phyloP scores from a whole-genome alignment of 2,113 vertebrate genomes.

The Hydropotes inermis region DNA sequence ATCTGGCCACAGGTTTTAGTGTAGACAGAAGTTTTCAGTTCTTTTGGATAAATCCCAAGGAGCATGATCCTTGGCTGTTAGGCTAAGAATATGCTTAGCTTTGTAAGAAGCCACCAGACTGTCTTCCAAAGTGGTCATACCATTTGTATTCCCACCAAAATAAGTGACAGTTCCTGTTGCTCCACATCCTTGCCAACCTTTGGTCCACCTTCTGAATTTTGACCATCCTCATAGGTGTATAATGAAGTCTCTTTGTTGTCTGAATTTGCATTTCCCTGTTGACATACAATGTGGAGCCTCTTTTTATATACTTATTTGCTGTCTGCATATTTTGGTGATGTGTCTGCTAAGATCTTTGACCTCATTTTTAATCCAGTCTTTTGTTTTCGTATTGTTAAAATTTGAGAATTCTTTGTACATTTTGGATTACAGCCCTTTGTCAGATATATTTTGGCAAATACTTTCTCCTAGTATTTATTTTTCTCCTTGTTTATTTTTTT shows the following conservation, averaged over 20 bases:
- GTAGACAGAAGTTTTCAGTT: not conserved
- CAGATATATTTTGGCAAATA: not conserved
- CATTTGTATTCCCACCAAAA: not conserved
- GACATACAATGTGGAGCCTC: not conserved
- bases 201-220: not conserved
- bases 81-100: not conserved
- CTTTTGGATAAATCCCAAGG: not conserved
- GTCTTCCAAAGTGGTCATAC: not conserved
- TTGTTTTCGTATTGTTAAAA: not conserved
- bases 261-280: not conserved
- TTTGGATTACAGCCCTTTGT: not conserved
- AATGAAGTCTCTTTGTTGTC: not conserved
- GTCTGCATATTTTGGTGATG: not conserved
- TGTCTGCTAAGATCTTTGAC: not conserved
- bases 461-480: not conserved
- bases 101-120: not conserved
- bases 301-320: not conserved
- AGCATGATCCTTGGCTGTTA: not conserved
- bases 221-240: not conserved
- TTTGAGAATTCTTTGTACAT: not conserved
- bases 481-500: not conserved
- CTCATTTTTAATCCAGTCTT: not conserved
- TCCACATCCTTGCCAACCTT: not conserved
- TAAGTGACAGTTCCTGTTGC: not conserved
- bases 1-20: not conserved